phyloP scores from a whole-genome alignment of 2,797 vertebrate genomes.

The Acanthopagrus latus region DNA sequence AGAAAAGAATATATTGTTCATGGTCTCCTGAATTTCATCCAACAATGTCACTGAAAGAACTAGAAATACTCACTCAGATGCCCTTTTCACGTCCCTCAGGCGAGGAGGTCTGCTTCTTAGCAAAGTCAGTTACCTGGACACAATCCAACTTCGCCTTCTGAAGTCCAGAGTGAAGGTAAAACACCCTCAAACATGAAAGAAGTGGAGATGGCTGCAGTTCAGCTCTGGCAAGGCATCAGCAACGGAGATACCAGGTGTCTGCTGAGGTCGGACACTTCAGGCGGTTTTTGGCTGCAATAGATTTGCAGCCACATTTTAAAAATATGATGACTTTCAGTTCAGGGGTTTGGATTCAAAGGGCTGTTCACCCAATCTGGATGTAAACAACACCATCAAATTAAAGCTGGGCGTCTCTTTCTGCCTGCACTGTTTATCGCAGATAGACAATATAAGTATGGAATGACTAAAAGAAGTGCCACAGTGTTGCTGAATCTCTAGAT shows the following conservation, averaged over 20 bases:
- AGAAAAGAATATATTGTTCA: not conserved
- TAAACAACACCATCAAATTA: not conserved
- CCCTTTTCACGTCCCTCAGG: not conserved
- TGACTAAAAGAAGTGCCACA: too few relatives aligned
- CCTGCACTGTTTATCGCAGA: not conserved
- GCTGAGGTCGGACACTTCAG: not conserved
- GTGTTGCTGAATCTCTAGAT: too few relatives aligned
- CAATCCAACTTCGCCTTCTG: constrained; percentile 10
- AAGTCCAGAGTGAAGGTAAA: not conserved
- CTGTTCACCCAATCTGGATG: not conserved
- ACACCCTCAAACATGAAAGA: not conserved
- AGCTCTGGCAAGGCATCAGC: not conserved
- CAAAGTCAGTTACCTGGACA: constrained; percentile 2
- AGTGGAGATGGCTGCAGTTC: not conserved
- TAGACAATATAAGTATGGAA: too few relatives aligned
- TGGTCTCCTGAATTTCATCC: not conserved
- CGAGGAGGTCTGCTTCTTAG: not conserved
- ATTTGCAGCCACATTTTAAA: not conserved
- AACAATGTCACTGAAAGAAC: not conserved
- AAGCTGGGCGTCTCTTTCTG: not conserved
- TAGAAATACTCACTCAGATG: constrained; percentile 9
- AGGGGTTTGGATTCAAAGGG: not conserved
- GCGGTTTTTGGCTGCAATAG: not conserved
- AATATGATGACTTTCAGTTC: not conserved
- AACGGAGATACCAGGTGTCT: not conserved